Evolutionary conservation across 2,113 vertebrate species (phyloP), one percentile per base, ranked within the genome.

Genomic region (Phaethornis superciliosus): DNA sequence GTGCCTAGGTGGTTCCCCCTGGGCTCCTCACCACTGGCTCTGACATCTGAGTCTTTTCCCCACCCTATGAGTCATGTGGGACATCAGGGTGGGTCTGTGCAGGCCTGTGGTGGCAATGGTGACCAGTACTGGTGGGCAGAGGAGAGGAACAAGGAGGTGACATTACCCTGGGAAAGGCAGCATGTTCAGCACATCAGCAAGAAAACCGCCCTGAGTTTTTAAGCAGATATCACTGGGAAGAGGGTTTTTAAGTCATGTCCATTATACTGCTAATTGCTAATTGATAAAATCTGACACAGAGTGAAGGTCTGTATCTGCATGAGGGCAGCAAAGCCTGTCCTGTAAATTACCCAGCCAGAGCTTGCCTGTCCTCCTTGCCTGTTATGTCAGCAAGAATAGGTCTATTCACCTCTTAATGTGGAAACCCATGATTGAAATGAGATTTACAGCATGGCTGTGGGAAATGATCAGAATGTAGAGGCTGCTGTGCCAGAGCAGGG

Each of bases 1-100:
- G 37, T 1, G 24, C 2, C 28, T 23, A 58, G 80, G 16, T 2
- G 52, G 10, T 27, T 12, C 1, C 15, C 30, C 42, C 67, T 1
- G 15, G 35, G 19, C 15, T 28, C 63, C 6, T 44, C 9, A 15
- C 54, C 15, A 0, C 55, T n/a, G 30, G 18, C 24, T 40, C 15
- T n/a, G 2, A 51, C 1, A 1, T 8, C 49, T 6, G 1, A 0
- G 6, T n/a, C 2, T 4, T 19, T 46, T 5, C 1, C 0, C 1
- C 4, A 1, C 11, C 11, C 37, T 0, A 19, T 12, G 77, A 6
- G 5, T 7, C 16, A 18, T 0, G 3, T 0, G 59, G 68, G 59
- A 2, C 1, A 8, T 2, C 1, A 3, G 58, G 0, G 26, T 5
- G 5, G 10, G 19, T 35, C 16, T 2, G 14, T 7, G 22, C 27